phyloP scores from a whole-genome alignment of 2,888 invertebrate species.

The Esperia sulphurella region DNA sequence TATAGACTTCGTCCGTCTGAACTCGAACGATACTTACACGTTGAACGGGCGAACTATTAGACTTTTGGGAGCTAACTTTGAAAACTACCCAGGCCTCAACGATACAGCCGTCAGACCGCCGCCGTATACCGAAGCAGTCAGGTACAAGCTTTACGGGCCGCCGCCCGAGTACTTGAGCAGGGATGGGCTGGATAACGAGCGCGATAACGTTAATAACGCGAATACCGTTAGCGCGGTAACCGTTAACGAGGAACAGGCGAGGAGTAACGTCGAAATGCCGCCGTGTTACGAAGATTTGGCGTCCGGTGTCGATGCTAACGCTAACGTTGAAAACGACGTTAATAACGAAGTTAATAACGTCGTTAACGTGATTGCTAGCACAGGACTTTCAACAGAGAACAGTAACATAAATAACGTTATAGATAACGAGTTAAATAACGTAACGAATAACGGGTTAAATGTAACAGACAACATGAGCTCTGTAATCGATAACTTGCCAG shows the following conservation, averaged over 20 bases:
- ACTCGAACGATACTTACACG: conserved; percentile 62
- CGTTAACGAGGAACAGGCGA: conserved; percentile 46
- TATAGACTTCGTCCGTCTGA: conserved; percentile 50
- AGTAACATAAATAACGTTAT: conserved; percentile 4
- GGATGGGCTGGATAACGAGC: conserved; percentile 36
- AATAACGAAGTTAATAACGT: conserved; percentile 4
- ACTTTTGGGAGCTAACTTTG: conserved; percentile 60
- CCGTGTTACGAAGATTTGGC: conserved; percentile 61
- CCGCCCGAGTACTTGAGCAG: conserved; percentile 64
- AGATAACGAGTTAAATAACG: not conserved
- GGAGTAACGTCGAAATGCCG: conserved; percentile 60
- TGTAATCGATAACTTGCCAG: conserved; percentile 63
- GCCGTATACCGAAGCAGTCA: conserved; percentile 60
- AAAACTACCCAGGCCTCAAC: conserved; percentile 45
- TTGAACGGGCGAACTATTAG: conserved; percentile 64
- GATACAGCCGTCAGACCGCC: conserved; percentile 44
- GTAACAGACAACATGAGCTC: conserved; percentile 31
- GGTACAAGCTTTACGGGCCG: conserved; percentile 64
- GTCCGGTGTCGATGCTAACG: conserved; percentile 15
- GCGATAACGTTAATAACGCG: conserved; percentile 6
- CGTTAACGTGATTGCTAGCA: not conserved
- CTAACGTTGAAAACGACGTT: conserved; percentile 9
- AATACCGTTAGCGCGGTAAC: conserved; percentile 9
- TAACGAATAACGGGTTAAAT: conserved; percentile 11
- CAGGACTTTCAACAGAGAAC: not conserved